Base-by-base conservation (phyloP, 2,888 invertebrate species). In the Pammene fasciana region DNA sequence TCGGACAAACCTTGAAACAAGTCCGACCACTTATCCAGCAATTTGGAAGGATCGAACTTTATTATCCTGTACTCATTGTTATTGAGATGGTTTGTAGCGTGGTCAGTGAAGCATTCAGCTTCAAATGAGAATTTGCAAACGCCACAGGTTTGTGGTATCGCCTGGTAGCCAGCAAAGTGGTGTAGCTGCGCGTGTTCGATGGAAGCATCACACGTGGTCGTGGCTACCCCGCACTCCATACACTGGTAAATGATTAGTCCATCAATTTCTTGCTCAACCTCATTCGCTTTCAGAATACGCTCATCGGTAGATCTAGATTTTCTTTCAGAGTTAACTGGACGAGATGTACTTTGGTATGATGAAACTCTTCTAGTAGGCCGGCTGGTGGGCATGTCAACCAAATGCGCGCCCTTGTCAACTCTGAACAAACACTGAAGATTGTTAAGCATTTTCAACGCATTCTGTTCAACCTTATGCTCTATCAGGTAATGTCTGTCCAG, bases 1-100 rank as follows among this genome's bases (percentile, higher is more conserved):
- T 50, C 61, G 16, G 61, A 50, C 36, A 61, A 16, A 13, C 61
- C 61, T 61, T 61, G 36, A 18, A 61, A 61, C 36, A 61, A 50
- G 13, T 13, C 61, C 6, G 46, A 50, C 61, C 61, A 61, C 8
- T 61, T 36, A 14, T 50, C 38, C 18, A 61, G 48, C 10, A 61
- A 50, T 61, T 61, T 50, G 34, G 48, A 61, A 6, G 61, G 61
- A 38, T 61, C 16, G 14, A 38, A 61, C 61, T 38, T 48, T 48
- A 61, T 36, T 18, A 50, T 38, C 50, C 10, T 61, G 36, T 61
- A 61, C 16, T 50, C 38, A 16, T 50, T 50, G 11, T 4, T 50
- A 3, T 38, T 16, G 13, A 48, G 36, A 38, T 61, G 61, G 36
- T 38, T 36, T 7, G 50, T 36, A 0, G 48, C 13, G 48, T 61